Conservation (phyloP, 1,140 invertebrate species). For the Plodia interpunctella region DNA sequence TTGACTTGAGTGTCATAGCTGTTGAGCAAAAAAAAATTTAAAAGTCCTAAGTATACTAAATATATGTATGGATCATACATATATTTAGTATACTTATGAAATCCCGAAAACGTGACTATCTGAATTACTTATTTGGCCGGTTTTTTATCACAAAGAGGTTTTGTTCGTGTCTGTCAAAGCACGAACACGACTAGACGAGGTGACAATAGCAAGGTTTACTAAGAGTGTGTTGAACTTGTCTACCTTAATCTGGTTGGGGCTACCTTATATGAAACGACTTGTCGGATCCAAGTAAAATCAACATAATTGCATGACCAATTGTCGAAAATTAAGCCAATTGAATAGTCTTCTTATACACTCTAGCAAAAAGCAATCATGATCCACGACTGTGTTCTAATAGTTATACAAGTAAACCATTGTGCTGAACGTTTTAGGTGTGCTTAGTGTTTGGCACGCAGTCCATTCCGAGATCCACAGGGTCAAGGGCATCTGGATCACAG, state of each 20-base stretch:
- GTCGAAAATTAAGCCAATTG: slow-evolving; percentile 44
- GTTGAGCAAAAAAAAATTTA: no score
- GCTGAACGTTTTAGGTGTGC: background rate
- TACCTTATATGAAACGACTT: slow-evolving; percentile 28
- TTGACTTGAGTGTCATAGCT: no score
- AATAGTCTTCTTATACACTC: slow-evolving; percentile 20
- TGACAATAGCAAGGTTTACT: slow-evolving; percentile 46
- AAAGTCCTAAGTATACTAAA: no score
- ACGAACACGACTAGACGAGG: slow-evolving; percentile 25
- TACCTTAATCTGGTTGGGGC: slow-evolving; percentile 25
- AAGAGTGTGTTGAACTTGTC: slow-evolving; percentile 38
- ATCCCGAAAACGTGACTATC: slow-evolving; percentile 6
- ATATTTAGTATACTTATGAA: no score
- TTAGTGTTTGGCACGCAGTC: no score
- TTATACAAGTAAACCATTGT: background rate
- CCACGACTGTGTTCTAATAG: background rate
- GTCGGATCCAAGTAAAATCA: slow-evolving; percentile 30
- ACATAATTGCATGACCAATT: slow-evolving; percentile 36
- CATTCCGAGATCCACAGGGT: no score
- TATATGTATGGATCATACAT: no score
- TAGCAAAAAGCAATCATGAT: background rate
- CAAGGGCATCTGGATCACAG: no score
- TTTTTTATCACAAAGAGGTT: slow-evolving; percentile 17
- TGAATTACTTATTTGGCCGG: slow-evolving; percentile 8
- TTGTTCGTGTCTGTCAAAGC: slow-evolving; percentile 24